A percentile compares a stretch with the other conserved stretches of the same genome.
These are phyloP conservation scores for Kradibia gibbosae DNA, from an alignment of 1,140 invertebrate species.

Conservation along the genomic window DNA sequence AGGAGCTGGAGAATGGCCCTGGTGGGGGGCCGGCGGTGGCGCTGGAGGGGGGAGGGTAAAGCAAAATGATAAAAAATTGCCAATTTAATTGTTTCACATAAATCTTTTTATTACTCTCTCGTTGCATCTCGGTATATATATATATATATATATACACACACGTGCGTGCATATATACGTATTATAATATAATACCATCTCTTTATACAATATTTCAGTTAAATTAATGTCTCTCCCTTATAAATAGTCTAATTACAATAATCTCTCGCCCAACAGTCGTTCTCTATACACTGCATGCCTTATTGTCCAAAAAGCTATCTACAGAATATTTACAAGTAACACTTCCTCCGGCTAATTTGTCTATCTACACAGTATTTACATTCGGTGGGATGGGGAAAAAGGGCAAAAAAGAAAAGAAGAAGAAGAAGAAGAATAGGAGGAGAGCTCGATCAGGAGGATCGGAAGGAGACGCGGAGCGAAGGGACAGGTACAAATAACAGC, in stretches of 20 bases:
- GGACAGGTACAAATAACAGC: too few species aligned
- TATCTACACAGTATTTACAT: constrained; percentile 56
- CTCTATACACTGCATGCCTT: constrained; percentile 51
- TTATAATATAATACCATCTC: constrained; percentile 61
- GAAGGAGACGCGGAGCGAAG: too few species aligned
- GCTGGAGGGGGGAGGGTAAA: too few species aligned
- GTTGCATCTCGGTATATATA: constrained; percentile 48
- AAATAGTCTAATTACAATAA: constrained; percentile 62
- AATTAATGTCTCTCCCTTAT: constrained; percentile 67
- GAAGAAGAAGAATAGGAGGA: neutral
- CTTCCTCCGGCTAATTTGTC: neutral
- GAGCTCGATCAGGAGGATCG: too few species aligned
- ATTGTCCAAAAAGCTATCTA: constrained; percentile 60
- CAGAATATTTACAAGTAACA: constrained; percentile 58
- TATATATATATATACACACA: constrained; percentile 1
- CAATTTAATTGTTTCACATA: constrained; percentile 55
- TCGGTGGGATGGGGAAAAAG: neutral
- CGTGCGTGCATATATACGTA: neutral
- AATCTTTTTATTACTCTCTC: constrained; percentile 60
- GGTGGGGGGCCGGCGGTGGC: too few species aligned
- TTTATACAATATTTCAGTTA: constrained; percentile 59
- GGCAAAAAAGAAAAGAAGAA: neutral
- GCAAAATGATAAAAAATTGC: constrained; percentile 28
- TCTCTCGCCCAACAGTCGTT: constrained; percentile 49
- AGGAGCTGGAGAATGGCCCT: too few species aligned